These are phyloP conservation scores for Ceratina japonica DNA, from an alignment of 1,140 invertebrate species.

Conservation along the genomic window DNA sequence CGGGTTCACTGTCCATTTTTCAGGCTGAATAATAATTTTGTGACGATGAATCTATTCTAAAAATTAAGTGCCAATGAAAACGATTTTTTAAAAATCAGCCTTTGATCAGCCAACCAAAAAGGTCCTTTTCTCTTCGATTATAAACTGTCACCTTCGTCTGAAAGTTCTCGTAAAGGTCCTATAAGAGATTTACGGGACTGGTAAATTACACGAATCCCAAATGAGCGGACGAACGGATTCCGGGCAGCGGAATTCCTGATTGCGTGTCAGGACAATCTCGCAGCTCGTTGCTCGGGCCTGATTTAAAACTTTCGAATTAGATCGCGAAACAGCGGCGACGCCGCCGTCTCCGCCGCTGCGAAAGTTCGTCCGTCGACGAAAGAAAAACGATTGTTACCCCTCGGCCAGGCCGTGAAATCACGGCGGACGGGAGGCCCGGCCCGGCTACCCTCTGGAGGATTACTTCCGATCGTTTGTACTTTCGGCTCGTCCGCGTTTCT, in stretches of 20 bases:
- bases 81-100: too few species aligned
- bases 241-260: neutral
- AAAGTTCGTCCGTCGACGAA: constrained; percentile 38
- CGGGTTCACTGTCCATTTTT: too few species aligned
- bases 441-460: constrained; percentile 14
- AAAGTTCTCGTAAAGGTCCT: constrained; percentile 13
- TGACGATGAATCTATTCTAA: too few species aligned
- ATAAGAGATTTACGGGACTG: too few species aligned
- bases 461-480: constrained; percentile 52
- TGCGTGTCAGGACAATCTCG: constrained; percentile 8
- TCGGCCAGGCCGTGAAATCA: constrained; percentile 4
- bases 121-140: too few species aligned
- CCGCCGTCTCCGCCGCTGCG: constrained; percentile 17
- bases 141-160: constrained; percentile 24
- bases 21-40: too few species aligned
- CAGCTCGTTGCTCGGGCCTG: constrained; percentile 44
- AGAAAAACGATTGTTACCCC: constrained; percentile 4
- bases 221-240: neutral
- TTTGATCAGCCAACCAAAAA: too few species aligned
- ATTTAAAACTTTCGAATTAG: constrained; percentile 69
- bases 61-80: too few species aligned
- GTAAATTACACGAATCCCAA: neutral
- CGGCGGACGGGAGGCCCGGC: neutral
- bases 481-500: constrained; percentile 21
- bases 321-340: constrained; percentile 49